Evolutionary conservation across 2,888 invertebrate genomes (phyloP).

Genomic region (Autographa gamma): DNA sequence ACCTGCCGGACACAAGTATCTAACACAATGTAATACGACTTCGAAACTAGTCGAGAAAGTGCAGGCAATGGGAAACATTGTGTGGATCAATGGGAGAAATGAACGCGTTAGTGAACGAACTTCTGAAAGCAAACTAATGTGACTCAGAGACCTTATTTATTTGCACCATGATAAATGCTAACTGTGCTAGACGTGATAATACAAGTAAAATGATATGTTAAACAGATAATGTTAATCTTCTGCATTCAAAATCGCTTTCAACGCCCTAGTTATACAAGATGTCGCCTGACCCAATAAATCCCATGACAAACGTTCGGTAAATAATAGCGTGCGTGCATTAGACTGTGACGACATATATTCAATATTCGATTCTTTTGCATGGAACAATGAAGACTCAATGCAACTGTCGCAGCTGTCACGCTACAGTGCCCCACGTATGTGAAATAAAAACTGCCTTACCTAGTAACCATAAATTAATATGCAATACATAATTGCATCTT

Average conservation of each 20-base stretch:
- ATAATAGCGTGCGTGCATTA: constrained; percentile 70
- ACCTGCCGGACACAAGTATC: constrained; percentile 25
- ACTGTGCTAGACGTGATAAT: constrained; percentile 10
- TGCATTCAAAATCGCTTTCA: constrained; percentile 49
- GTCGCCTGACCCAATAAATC: constrained; percentile 65
- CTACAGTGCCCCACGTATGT: constrained; percentile 55
- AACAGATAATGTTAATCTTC: neutral
- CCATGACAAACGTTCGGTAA: constrained; percentile 66
- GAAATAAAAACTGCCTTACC: constrained; percentile 49
- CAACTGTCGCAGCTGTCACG: constrained; percentile 67
- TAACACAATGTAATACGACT: constrained; percentile 32
- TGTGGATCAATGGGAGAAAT: constrained; percentile 21
- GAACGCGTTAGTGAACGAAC: constrained; percentile 10
- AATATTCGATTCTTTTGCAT: constrained; percentile 70
- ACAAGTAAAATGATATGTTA: constrained; percentile 9
- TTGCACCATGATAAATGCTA: neutral
- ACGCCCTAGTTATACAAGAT: constrained; percentile 59
- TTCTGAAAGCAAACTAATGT: neutral
- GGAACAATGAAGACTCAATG: constrained; percentile 66
- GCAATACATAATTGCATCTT: constrained; percentile 28
- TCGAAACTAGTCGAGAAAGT: constrained; percentile 43
- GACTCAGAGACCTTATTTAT: neutral
- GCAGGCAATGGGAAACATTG: constrained; percentile 32
- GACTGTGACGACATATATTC: constrained; percentile 75
- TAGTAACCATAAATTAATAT: constrained; percentile 7